Percentiles rank a stretch among this genome's conserved stretches.
Conservation (phyloP, 2,888 invertebrate species). For the Phortica okadai region DNA sequence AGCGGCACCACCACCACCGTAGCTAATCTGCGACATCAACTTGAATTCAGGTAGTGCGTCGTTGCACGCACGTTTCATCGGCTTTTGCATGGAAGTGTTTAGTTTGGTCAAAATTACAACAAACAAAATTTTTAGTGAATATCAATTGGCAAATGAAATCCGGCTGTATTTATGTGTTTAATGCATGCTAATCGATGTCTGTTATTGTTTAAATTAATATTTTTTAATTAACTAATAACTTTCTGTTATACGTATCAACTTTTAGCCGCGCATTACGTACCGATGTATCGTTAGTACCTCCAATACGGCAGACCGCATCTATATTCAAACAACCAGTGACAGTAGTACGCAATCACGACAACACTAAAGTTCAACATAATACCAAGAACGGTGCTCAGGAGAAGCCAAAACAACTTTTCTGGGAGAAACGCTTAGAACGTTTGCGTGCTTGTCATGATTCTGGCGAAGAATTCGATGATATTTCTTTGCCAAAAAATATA, state of each 20-base stretch:
- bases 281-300: slow-evolving; percentile 93
- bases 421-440: slow-evolving; percentile 89
- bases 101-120: slow-evolving; percentile 32
- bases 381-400: slow-evolving; percentile 94
- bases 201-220: slow-evolving; percentile 37
- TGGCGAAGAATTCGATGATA: slow-evolving; percentile 88
- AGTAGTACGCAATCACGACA: slow-evolving; percentile 93
- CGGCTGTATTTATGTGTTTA: slow-evolving; percentile 30
- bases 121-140: slow-evolving; percentile 28
- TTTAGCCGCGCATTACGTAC: slow-evolving; percentile 86
- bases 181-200: slow-evolving; percentile 38
- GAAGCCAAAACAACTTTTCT: slow-evolving; percentile 89
- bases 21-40: slow-evolving; percentile 65
- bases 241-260: slow-evolving; percentile 41
- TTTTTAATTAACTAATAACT: not conserved
- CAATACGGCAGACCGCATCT: slow-evolving; percentile 97
- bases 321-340: slow-evolving; percentile 99
- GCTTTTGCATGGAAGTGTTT: slow-evolving; percentile 59
- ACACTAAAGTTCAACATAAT: slow-evolving; percentile 92
- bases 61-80: slow-evolving; percentile 46
- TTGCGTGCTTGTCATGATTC: slow-evolving; percentile 92
- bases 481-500: slow-evolving; percentile 90
- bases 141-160: slow-evolving; percentile 31
- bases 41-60: slow-evolving; percentile 75
- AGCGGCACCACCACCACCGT: slow-evolving; percentile 49